These are phyloP conservation scores for Protodeltote pygarga DNA, from an alignment of 2,888 invertebrate genomes.

Conservation along the genomic window DNA sequence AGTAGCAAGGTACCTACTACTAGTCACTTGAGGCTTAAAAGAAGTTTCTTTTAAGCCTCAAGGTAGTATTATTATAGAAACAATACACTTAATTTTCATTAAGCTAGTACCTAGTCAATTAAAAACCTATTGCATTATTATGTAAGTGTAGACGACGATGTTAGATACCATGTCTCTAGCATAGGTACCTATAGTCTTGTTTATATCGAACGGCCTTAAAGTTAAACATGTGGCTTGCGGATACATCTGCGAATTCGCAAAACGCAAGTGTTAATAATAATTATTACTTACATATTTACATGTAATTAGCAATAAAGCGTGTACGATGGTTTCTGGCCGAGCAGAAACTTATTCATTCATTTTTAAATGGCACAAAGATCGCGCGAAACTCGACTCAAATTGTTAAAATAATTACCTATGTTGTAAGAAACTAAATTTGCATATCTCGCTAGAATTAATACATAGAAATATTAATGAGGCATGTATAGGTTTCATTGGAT, in stretches of 20 bases:
- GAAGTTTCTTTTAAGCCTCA: too few relatives aligned
- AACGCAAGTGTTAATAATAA: constrained; percentile 53
- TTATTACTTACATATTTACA: constrained; percentile 32
- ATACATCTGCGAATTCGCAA: constrained; percentile 70
- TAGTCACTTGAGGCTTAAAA: too few relatives aligned
- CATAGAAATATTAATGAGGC: constrained; percentile 19
- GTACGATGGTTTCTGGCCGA: constrained; percentile 2
- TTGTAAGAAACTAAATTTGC: background rate
- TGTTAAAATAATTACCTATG: constrained; percentile 3
- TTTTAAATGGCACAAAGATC: too few relatives aligned
- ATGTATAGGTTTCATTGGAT: constrained; percentile 4
- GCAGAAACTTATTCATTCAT: too few relatives aligned
- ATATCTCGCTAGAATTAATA: background rate
- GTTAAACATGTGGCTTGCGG: constrained; percentile 66
- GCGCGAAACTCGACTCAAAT: constrained; percentile 4
- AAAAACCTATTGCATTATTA: constrained; percentile 34
- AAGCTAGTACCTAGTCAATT: constrained; percentile 21
- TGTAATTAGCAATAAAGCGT: constrained; percentile 28
- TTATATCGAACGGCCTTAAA: constrained; percentile 59
- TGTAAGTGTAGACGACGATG: constrained; percentile 28
- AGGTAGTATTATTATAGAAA: too few relatives aligned
- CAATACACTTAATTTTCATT: constrained; percentile 16
- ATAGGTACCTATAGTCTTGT: constrained; percentile 42
- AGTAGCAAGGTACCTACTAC: constrained; percentile 3
- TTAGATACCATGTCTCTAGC: constrained; percentile 24